Evolutionary conservation across 2,113 vertebrate species (phyloP).

Genomic region (Carassius gibelio): DNA sequence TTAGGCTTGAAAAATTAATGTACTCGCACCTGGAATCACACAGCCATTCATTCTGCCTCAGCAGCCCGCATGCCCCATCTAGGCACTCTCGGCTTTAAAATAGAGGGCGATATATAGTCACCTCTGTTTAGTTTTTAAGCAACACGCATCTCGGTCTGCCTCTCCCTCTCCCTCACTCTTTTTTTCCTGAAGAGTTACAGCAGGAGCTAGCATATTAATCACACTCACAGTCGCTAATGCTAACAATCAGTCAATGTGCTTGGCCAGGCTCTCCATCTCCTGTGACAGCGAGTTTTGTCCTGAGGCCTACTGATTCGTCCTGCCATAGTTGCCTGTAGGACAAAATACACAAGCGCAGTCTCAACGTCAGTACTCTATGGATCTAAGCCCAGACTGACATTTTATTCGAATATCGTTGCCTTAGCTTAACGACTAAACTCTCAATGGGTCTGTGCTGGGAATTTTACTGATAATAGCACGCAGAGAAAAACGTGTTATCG

Average conservation of each 20-base stretch:
- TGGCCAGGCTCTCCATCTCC: conserved; percentile 81
- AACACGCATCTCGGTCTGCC: conserved; percentile 66
- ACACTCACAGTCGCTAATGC: conserved; percentile 88
- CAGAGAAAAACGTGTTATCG: not conserved
- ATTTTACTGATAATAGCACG: conserved; percentile 6
- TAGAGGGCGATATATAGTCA: conserved; percentile 67
- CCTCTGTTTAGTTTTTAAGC: conserved; percentile 73
- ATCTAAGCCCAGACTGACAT: conserved; percentile 22
- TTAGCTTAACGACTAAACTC: conserved; percentile 18
- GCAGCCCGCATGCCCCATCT: conserved; percentile 61
- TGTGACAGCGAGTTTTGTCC: conserved; percentile 82
- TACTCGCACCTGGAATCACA: conserved; percentile 69
- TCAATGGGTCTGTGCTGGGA: not conserved
- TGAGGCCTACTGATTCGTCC: conserved; percentile 81
- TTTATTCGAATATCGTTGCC: not conserved
- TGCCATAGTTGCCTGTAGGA: conserved; percentile 74
- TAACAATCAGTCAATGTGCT: conserved; percentile 88
- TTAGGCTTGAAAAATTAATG: conserved; percentile 71
- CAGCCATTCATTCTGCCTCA: conserved; percentile 68
- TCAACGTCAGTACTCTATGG: conserved; percentile 19
- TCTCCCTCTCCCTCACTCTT: conserved; percentile 50
- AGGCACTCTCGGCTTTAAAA: conserved; percentile 72
- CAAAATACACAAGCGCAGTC: conserved; percentile 68
- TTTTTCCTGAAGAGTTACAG: conserved; percentile 77
- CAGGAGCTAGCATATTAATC: conserved; percentile 88